These are phyloP conservation scores for Noctua pronuba DNA, from an alignment of 2,888 invertebrate genomes.

Conservation along the genomic window DNA sequence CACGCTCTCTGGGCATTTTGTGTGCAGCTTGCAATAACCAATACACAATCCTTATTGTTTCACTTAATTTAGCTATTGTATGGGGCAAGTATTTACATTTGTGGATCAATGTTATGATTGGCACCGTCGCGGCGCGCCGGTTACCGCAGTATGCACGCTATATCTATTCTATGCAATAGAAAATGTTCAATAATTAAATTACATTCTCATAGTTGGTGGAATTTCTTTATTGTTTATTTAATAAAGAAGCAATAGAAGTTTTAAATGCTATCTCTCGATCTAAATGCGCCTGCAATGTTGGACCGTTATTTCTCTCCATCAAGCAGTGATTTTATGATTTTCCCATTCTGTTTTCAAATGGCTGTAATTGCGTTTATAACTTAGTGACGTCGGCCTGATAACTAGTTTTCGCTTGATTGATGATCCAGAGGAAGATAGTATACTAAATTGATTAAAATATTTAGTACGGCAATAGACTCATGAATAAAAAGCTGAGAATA, in stretches of 20 bases:
- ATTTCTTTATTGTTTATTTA: conserved; percentile 61
- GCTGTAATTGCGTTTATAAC: conserved; percentile 75
- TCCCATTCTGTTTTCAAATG: conserved; percentile 74
- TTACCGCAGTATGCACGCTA: conserved; percentile 54
- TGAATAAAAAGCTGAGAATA: conserved; percentile 81
- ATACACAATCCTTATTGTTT: conserved; percentile 89
- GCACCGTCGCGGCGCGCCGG: conserved; percentile 60
- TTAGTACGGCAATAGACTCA: conserved; percentile 79
- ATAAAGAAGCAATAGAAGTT: conserved; percentile 59
- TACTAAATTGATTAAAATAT: conserved; percentile 85
- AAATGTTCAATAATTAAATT: conserved; percentile 57
- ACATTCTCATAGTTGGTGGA: conserved; percentile 62
- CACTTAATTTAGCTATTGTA: conserved; percentile 89
- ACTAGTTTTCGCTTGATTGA: conserved; percentile 85
- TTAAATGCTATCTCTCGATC: conserved; percentile 58
- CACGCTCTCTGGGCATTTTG: conserved; percentile 86
- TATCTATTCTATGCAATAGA: conserved; percentile 59
- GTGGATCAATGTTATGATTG: conserved; percentile 77
- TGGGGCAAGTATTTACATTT: conserved; percentile 86
- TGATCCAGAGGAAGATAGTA: conserved; percentile 78
- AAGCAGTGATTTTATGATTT: conserved; percentile 69
- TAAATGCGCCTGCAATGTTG: conserved; percentile 52
- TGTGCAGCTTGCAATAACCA: conserved; percentile 85
- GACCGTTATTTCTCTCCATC: conserved; percentile 61
- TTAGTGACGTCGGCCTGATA: conserved; percentile 77